phyloP scores from a whole-genome alignment of 2,888 invertebrate genomes.

The Mesorhabditis spiculigera region DNA sequence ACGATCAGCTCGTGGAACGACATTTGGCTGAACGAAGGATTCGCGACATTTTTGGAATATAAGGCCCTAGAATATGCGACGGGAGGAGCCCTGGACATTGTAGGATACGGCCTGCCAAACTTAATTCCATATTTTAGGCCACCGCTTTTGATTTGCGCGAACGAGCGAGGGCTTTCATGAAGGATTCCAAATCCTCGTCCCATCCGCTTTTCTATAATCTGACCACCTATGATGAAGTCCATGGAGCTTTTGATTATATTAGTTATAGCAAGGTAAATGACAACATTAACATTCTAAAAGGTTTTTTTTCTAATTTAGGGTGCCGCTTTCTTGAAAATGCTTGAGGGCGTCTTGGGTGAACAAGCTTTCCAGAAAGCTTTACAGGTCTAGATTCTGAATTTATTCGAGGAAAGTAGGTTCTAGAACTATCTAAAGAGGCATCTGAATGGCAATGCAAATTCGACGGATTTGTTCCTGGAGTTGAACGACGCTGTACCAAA shows the following conservation, averaged over 20 bases:
- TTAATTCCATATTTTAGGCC: neutral
- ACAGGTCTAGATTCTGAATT: constrained; percentile 25
- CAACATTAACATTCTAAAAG: neutral
- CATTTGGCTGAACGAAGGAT: constrained; percentile 52
- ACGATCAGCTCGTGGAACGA: constrained; percentile 52
- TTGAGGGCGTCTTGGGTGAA: constrained; percentile 47
- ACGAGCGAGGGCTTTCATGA: constrained; percentile 30
- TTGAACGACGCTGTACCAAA: constrained; percentile 13
- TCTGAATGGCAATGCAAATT: constrained; percentile 13
- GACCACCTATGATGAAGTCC: constrained; percentile 80
- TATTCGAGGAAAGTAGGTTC: neutral
- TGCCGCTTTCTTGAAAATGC: constrained; percentile 50
- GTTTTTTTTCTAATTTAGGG: constrained; percentile 20
- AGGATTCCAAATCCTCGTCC: constrained; percentile 77
- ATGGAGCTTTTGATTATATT: constrained; percentile 81
- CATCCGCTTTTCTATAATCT: constrained; percentile 80
- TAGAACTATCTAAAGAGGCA: constrained; percentile 18
- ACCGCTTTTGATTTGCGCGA: constrained; percentile 17
- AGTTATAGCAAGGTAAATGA: constrained; percentile 81
- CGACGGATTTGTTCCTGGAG: constrained; percentile 16
- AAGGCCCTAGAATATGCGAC: neutral
- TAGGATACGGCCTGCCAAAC: neutral
- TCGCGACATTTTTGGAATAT: constrained; percentile 41
- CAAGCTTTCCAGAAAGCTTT: constrained; percentile 50
- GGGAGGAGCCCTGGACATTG: neutral